Conservation (phyloP, 2,888 invertebrate genomes). For the Drosophila meridionalis region DNA sequence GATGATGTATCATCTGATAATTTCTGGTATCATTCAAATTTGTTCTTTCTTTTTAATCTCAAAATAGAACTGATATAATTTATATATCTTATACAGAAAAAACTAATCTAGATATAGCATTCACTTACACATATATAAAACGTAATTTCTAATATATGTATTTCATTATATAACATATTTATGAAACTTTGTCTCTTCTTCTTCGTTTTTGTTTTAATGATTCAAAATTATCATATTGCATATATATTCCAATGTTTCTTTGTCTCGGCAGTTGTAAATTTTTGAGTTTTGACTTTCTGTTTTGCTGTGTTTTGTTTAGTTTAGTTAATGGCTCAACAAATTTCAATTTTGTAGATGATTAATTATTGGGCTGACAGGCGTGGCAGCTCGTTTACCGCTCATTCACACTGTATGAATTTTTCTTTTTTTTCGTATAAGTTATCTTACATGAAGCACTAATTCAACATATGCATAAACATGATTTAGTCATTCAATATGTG, state of each 20-base stretch:
- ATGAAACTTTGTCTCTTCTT: not conserved
- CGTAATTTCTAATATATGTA: not conserved
- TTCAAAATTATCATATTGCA: not conserved
- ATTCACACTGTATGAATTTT: constrained; percentile 1
- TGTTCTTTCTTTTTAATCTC: too few species aligned
- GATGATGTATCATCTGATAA: not conserved
- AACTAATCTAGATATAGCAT: not conserved
- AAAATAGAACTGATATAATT: too few species aligned
- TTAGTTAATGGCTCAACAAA: constrained; percentile 44
- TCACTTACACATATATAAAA: not conserved
- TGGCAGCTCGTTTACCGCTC: constrained; percentile 13
- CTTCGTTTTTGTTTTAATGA: not conserved
- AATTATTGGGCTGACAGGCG: constrained; percentile 10
- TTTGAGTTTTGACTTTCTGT: constrained; percentile 24
- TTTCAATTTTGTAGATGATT: constrained; percentile 28
- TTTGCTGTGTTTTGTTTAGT: constrained; percentile 25
- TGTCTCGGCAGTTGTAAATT: constrained; percentile 15
- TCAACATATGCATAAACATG: constrained; percentile 10
- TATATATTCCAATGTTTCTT: not conserved
- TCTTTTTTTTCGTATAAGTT: not conserved
- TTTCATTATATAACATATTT: not conserved
- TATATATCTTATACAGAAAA: too few species aligned
- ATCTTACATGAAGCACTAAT: constrained; percentile 7
- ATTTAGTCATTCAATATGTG: constrained; percentile 14
- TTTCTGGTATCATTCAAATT: not conserved